Evolutionary conservation across 1,140 invertebrate species (phyloP), one percentile per base, ranked within the genome.

Genomic region (Hormaphis cornu): DNA sequence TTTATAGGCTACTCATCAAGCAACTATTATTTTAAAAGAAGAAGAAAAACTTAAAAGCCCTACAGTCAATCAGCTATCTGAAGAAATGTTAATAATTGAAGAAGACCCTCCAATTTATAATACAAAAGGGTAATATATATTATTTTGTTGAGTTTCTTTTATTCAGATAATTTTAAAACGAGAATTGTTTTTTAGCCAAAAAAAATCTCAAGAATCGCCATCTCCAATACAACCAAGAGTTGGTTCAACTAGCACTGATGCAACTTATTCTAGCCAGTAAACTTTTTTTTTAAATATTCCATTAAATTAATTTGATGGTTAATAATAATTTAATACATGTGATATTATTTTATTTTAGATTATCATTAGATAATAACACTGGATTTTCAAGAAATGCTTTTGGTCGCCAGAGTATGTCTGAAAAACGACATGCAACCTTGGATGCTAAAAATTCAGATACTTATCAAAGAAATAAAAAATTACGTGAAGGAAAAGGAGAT

Each of bases 381-480:
- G 85, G 85, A 54, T 91, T 91, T 76, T 85, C 87, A 24, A 82
- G 95, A 40, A 95, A 97, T 79, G 94, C 93, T 9, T 86, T 97
- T 72, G 95, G 95, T 0, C 81, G 95, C 26, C 92, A 96, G 78
- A 96, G 93, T 77, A 97, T 98, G 89, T 97, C 93, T 1, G 95
- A 98, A 79, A 97, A 97, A 78, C 82, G 95, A 52, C 93, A 96
- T 78, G 93, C 93, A 0, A 91, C 93, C 12, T 79, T 95, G 37
- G 94, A 97, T 80, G 93, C 95, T n/a, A 90, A 92, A 77, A 88
- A 84, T 74, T 96, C 93, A 1, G 93, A 95, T 76, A 96, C 93
- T 5, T 97, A 97, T 78, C 91, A 96, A 79, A 84, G 91, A 72
- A 94, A 92, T 73, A 96, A 96, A 80, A 91, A 93, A 76, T 77